Percentiles rank a stretch among this genome's conserved stretches.
Conservation (phyloP, 2,113 vertebrate genomes). For the Dipodomys merriami region DNA sequence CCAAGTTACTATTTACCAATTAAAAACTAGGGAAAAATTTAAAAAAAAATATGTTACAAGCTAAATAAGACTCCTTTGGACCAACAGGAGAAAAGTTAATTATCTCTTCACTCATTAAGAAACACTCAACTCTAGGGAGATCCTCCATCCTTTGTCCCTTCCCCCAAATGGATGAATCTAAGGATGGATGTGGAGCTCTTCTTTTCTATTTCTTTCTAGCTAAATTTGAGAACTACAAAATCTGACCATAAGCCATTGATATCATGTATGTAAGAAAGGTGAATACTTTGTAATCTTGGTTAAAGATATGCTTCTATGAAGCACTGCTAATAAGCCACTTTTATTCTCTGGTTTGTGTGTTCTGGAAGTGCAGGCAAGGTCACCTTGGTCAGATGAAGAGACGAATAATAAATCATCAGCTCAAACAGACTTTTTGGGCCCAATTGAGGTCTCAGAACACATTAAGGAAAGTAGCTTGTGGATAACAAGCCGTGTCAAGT, state of each 20-base stretch:
- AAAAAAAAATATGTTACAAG: not conserved
- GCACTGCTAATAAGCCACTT: not conserved
- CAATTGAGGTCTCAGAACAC: conserved; percentile 48
- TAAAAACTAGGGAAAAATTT: not conserved
- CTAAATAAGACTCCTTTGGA: not conserved
- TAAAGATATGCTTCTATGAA: not conserved
- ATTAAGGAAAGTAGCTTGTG: conserved; percentile 67
- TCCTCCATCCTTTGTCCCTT: not conserved
- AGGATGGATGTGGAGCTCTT: not conserved
- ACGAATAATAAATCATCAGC: conserved; percentile 34
- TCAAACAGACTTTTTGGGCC: conserved; percentile 44
- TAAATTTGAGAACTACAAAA: not conserved
- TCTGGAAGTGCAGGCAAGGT: not conserved
- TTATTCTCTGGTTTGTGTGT: not conserved
- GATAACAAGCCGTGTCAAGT: conserved; percentile 50
- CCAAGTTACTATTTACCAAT: not conserved
- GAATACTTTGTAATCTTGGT: not conserved
- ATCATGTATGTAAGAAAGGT: not conserved
- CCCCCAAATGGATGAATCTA: not conserved
- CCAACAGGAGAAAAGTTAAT: not conserved
- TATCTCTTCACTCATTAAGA: not conserved
- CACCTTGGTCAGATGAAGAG: conserved; percentile 10
- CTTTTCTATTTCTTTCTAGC: not conserved
- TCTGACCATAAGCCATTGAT: not conserved
- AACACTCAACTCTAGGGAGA: not conserved